Base-by-base conservation (phyloP, 2,888 invertebrate genomes). In the Ichneumoninae sp. region DNA sequence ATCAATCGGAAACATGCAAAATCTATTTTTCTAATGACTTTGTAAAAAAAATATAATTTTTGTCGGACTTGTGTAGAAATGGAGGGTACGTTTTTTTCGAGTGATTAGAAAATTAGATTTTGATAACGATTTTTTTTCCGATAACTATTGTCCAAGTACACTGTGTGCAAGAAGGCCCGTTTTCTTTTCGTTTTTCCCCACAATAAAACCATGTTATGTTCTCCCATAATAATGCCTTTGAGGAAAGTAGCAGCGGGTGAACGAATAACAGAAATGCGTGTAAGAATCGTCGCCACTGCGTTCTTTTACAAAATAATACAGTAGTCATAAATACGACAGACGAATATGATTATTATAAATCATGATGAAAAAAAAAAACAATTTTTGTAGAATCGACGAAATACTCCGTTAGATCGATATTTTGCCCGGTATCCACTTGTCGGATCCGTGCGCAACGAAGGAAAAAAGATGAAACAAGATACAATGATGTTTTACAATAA, bases 381-480 rank as follows among this genome's bases (percentile, higher is more conserved):
- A 83, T 76, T 86, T 87, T 86, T 77, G 62, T 87, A 88, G 86
- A 69, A 78, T 84, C 80, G 85, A 89, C 87, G 76, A 90, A 60
- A 89, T 90, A 87, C 86, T 89, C 60, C 88, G 86, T 86, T 88
- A 86, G 65, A 74, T 74, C 74, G 74, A 89, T 88, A 75, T 60
- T 70, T 68, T 22, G 26, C 65, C 30, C 68, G 13, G 66, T 71
- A 60, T 75, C 36, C 68, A 68, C 52, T 75, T 52, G 36, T 82
- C 65, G 40, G 54, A 60, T 57, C 50, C 68, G 54, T 76, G 81
- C 70, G 70, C 44, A 52, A 65, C 44, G 57, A 22, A 52, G 72
- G 33, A 62, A 50, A 80, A 66, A 57, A 36, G 26, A 74, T 72
- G 68, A 76, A 72, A 54, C 52, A 75, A 65, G 33, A 60, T 75